Conservation (phyloP, 2,888 invertebrate genomes). For the Tigriopus californicus region DNA sequence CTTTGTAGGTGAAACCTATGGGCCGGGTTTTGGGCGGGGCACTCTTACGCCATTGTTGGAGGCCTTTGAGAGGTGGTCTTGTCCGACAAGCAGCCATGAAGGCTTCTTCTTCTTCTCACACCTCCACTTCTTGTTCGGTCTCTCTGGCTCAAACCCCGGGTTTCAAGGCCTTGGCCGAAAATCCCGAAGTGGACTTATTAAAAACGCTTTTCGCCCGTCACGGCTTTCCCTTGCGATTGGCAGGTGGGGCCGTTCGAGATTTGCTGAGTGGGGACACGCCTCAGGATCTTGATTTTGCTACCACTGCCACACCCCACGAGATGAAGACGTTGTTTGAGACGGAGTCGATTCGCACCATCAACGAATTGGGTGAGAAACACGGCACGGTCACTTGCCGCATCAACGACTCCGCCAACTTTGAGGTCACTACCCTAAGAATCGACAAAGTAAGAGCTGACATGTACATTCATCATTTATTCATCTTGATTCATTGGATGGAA, state of each 20-base stretch:
- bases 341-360: slow-evolving; percentile 75
- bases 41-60: too few relatives aligned
- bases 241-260: slow-evolving; percentile 85
- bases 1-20: too few relatives aligned
- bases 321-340: slow-evolving; percentile 81
- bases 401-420: slow-evolving; percentile 82
- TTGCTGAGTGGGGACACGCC: slow-evolving; percentile 45
- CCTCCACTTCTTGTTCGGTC: too few relatives aligned
- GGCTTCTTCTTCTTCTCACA: too few relatives aligned
- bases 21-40: too few relatives aligned
- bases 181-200: neutral
- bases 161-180: neutral
- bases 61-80: too few relatives aligned
- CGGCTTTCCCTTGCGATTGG: slow-evolving; percentile 45
- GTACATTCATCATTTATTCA: too few relatives aligned
- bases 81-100: too few relatives aligned
- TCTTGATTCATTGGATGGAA: too few relatives aligned
- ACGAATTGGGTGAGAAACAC: slow-evolving; percentile 66
- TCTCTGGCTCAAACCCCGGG: too few relatives aligned
- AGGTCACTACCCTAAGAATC: slow-evolving; percentile 73
- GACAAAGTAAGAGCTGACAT: slow-evolving; percentile 47
- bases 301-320: slow-evolving; percentile 81
- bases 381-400: slow-evolving; percentile 90
- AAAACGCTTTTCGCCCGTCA: neutral
- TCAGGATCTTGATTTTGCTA: slow-evolving; percentile 91